Percentiles rank a stretch among this genome's conserved stretches.
phyloP scores from a whole-genome alignment of 2,113 vertebrate genomes.

The Athene noctua region DNA sequence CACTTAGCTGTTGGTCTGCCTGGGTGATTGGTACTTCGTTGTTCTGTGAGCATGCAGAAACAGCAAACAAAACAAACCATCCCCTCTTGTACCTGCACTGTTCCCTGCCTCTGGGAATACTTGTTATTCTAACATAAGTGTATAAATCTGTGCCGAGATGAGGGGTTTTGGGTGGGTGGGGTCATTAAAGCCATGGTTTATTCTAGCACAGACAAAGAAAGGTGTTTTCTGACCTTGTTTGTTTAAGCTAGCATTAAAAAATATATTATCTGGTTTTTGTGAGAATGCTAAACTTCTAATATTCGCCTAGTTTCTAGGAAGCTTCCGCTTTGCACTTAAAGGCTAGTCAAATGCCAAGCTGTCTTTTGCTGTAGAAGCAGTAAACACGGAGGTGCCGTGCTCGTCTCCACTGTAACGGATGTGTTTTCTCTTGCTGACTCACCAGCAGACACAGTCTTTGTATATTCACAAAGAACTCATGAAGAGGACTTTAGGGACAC shows the following conservation, averaged over 20 bases:
- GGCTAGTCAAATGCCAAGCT: neutral
- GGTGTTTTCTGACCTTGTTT: neutral
- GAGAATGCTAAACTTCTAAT: neutral
- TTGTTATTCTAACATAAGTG: neutral
- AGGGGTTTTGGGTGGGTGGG: neutral
- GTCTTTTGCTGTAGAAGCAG: conserved; percentile 44
- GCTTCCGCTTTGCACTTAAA: neutral
- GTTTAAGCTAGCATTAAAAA: neutral
- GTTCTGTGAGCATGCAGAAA: neutral
- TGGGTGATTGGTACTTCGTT: neutral
- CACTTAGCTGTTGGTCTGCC: neutral
- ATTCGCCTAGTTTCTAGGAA: neutral
- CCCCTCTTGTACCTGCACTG: neutral
- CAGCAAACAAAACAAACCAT: neutral
- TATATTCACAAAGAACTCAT: conserved; percentile 94
- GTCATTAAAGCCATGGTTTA: neutral
- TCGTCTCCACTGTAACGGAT: conserved; percentile 65
- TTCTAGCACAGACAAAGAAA: neutral
- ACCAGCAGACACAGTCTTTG: conserved; percentile 89
- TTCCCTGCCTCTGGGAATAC: neutral
- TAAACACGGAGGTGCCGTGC: neutral
- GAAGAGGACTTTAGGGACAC: conserved; percentile 97
- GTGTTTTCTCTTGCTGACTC: conserved; percentile 82
- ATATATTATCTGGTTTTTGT: neutral
- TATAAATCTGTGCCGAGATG: neutral